Evolutionary conservation across 2,888 invertebrate species (phyloP), one percentile per base, ranked within the genome.

Genomic region (Melolontha melolontha): DNA sequence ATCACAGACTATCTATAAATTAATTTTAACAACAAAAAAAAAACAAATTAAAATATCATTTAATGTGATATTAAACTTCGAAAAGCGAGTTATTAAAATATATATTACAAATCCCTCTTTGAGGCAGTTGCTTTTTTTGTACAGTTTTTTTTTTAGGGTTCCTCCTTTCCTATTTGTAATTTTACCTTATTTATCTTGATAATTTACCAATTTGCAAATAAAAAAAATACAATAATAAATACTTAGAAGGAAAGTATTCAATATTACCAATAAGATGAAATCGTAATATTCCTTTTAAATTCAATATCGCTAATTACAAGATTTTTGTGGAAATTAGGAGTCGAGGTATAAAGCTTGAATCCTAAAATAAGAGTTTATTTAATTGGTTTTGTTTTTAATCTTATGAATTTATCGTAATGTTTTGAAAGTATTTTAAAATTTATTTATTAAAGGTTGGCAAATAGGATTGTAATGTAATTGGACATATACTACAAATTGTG

Each of bases 1-100:
- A 82, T 82, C 82, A 82, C 82, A 82, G 81, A 79, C 80, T 77
- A 75, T 75, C 76, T 76, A 79, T 78, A 77, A 77, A 78, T 66
- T 79, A 78, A 79, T 76, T 75, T 29, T 49, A 74, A 77, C 73
- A 75, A 71, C 71, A 75, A 78, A 73, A 76, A 73, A 34, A 34
- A 1, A 6, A 34, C 1, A 5, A 34, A 34, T 6, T 34, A 34
- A 54, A 34, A 63, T n/a, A 64, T 52, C 27, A 57, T 55, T 42
- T 39, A 10, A 16, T 29, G 42, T 22, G 64, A 39, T 47, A 67
- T 57, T 50, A 57, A 73, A 70, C 69, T 74, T 74, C 34, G 34
- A 34, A 70, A 76, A 76, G 76, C 75, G 73, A 77, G 74, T 74
- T 78, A 77, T 73, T 76, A 76, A 76, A 76, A 75, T 76, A 76